Evolutionary conservation across 2,113 vertebrate species (phyloP).

Genomic region (Tonatia bakeri): DNA sequence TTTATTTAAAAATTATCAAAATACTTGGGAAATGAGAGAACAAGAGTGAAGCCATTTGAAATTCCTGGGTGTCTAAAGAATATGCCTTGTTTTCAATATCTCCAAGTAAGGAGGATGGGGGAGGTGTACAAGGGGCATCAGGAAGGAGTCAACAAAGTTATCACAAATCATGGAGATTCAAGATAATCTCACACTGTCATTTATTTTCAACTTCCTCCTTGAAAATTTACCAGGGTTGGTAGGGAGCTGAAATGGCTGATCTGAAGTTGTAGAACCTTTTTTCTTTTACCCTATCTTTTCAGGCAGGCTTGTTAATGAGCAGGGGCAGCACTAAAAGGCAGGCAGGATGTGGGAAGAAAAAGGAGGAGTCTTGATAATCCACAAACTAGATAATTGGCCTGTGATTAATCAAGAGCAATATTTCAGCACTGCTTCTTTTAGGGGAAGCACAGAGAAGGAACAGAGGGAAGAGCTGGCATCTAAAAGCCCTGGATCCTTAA

Average conservation of each 20-base stretch:
- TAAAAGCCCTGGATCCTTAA: background rate
- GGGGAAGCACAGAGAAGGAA: background rate
- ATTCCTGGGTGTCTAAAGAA: slow-evolving; percentile 11
- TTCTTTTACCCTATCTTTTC: background rate
- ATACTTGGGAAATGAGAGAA: background rate
- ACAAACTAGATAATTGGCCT: slow-evolving; percentile 51
- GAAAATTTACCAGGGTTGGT: background rate
- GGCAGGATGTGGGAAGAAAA: slow-evolving; percentile 40
- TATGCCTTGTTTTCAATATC: background rate
- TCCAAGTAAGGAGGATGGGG: background rate
- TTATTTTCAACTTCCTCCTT: slow-evolving; percentile 21
- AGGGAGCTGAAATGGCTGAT: slow-evolving; percentile 1
- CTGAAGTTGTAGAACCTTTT: background rate
- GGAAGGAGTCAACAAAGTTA: background rate
- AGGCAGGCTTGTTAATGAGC: slow-evolving; percentile 56
- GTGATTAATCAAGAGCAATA: slow-evolving; percentile 46
- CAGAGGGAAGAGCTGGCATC: background rate
- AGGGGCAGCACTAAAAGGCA: background rate
- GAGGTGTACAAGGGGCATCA: background rate
- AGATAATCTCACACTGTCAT: background rate
- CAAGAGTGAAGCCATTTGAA: background rate
- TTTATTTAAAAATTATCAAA: background rate
- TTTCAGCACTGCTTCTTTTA: slow-evolving; percentile 16
- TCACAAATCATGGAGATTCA: background rate
- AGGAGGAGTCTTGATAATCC: slow-evolving; percentile 38